phyloP scores from a whole-genome alignment of 2,888 invertebrate genomes.

The Arrhopalites spinosus region DNA sequence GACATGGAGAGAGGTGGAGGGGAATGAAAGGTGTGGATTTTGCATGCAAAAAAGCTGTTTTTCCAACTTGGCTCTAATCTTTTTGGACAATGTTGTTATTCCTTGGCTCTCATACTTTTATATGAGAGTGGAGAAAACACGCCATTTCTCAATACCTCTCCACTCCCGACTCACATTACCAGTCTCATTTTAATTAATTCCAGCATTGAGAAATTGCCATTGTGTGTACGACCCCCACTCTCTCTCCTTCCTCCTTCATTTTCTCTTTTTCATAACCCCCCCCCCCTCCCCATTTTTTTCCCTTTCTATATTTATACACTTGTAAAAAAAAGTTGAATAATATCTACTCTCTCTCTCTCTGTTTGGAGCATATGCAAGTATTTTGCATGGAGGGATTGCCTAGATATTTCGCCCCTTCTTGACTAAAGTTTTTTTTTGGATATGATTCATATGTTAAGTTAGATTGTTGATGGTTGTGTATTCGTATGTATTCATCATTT shows the following conservation, averaged over 20 bases:
- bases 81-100: conserved; percentile 17
- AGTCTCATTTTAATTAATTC: conserved; percentile 53
- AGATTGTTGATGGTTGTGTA: too few species aligned
- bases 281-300: too few species aligned
- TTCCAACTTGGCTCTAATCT: conserved; percentile 28
- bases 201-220: conserved; percentile 50
- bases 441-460: too few species aligned
- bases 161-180: conserved; percentile 37
- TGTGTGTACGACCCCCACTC: conserved; percentile 3
- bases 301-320: too few species aligned
- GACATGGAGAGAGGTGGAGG: conserved; percentile 1
- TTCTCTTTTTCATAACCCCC: background rate
- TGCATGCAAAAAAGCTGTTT: conserved; percentile 41
- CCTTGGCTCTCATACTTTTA: background rate
- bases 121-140: conserved; percentile 20
- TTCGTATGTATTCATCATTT: too few species aligned
- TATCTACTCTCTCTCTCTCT: conserved; percentile 34
- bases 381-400: too few species aligned
- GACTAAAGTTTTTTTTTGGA: too few species aligned
- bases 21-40: conserved; percentile 26
- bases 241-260: background rate
- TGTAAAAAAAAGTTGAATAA: too few species aligned
- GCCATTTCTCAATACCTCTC: conserved; percentile 40
- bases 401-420: too few species aligned
- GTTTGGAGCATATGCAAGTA: too few species aligned